Conservation (phyloP, 2,113 vertebrate species). For the Nannobrachium achirus region DNA sequence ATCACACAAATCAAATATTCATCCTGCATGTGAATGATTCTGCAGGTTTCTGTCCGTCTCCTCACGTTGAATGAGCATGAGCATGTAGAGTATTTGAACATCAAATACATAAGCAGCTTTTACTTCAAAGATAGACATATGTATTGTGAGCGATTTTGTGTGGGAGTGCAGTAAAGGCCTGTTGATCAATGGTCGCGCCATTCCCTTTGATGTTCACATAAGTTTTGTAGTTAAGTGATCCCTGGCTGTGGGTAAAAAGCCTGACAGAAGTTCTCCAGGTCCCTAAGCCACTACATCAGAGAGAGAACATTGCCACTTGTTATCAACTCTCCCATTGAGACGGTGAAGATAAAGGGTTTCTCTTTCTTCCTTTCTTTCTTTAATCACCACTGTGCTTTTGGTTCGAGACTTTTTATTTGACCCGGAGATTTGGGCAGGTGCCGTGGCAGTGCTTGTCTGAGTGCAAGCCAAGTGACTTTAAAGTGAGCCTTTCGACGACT, state of each 20-base stretch:
- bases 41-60: no score
- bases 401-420: slow-evolving; percentile 4
- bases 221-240: slow-evolving; percentile 33
- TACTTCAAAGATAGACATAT: slow-evolving; percentile 55
- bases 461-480: neutral
- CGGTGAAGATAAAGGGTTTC: slow-evolving; percentile 4
- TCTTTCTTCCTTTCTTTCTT: neutral
- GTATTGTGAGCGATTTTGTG: slow-evolving; percentile 53
- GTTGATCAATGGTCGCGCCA: slow-evolving; percentile 56
- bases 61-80: no score
- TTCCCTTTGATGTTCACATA: slow-evolving; percentile 64
- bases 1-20: no score
- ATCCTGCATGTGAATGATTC: no score
- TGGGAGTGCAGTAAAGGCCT: slow-evolving; percentile 36
- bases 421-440: slow-evolving; percentile 12
- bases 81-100: neutral
- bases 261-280: slow-evolving; percentile 20
- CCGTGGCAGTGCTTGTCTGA: neutral
- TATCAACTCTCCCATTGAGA: neutral
- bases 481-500: neutral
- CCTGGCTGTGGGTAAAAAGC: slow-evolving; percentile 8
- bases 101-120: slow-evolving; percentile 30
- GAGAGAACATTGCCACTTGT: slow-evolving; percentile 12
- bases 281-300: slow-evolving; percentile 7
- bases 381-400: neutral